Percentiles rank a stretch among this genome's conserved stretches.
These are phyloP conservation scores for Diabrotica virgifera DNA, from an alignment of 1,140 invertebrate genomes.

Conservation along the genomic window DNA sequence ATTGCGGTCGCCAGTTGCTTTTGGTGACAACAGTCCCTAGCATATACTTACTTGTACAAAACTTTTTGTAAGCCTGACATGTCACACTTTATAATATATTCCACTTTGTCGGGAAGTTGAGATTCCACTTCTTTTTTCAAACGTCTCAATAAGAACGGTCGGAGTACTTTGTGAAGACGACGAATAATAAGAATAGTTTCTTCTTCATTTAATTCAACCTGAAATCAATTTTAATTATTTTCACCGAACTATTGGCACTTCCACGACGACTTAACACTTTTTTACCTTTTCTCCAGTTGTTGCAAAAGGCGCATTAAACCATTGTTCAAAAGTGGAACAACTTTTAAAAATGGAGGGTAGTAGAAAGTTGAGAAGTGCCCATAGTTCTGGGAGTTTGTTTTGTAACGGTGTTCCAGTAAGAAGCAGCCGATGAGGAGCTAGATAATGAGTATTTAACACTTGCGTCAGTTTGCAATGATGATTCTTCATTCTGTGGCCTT, in stretches of 20 bases:
- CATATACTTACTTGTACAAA: constrained; percentile 60
- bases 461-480: constrained; percentile 99
- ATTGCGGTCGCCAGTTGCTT: too few species aligned
- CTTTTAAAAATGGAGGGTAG: constrained; percentile 64
- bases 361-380: constrained; percentile 71
- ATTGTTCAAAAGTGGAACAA: constrained; percentile 31
- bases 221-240: constrained; percentile 32
- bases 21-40: too few species aligned
- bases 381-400: constrained; percentile 71
- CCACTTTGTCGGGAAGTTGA: constrained; percentile 98
- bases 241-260: neutral
- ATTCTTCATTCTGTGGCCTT: constrained; percentile 99
- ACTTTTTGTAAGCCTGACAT: constrained; percentile 95
- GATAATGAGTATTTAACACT: constrained; percentile 54
- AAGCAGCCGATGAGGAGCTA: constrained; percentile 54
- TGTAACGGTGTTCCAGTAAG: constrained; percentile 78
- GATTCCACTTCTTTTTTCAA: constrained; percentile 89
- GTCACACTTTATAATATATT: constrained; percentile 98
- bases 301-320: constrained; percentile 53
- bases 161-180: constrained; percentile 62
- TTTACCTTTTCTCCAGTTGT: constrained; percentile 59
- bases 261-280: too few species aligned
- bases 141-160: constrained; percentile 66
- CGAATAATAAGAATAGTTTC: constrained; percentile 56
- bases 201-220: constrained; percentile 58